Conservation (phyloP, 2,113 vertebrate genomes). For the Barnardius zonarius region DNA sequence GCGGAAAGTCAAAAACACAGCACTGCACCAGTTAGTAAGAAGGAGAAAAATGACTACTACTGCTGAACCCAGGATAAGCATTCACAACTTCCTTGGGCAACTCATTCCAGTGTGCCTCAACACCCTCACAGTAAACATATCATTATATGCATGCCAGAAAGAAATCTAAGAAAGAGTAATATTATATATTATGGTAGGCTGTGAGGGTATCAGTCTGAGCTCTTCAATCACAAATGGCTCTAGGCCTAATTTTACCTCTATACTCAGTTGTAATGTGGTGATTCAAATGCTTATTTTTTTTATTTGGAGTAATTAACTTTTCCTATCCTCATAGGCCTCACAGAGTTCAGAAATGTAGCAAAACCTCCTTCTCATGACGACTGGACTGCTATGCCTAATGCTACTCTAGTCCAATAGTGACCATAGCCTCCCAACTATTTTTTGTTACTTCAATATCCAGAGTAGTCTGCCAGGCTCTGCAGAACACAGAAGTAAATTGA, state of each 20-base stretch:
- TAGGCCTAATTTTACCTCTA: background rate
- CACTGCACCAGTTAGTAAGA: too few relatives aligned
- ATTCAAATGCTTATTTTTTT: background rate
- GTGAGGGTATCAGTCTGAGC: background rate
- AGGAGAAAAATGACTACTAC: too few relatives aligned
- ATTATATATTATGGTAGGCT: background rate
- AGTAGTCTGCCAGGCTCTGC: background rate
- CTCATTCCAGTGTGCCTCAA: too few relatives aligned
- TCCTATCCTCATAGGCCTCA: background rate
- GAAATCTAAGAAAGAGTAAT: background rate
- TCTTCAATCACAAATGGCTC: background rate
- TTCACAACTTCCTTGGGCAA: too few relatives aligned
- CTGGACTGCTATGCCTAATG: background rate
- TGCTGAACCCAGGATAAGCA: too few relatives aligned
- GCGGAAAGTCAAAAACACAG: too few relatives aligned
- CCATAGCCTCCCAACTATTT: background rate
- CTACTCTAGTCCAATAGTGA: background rate
- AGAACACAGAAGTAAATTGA: background rate
- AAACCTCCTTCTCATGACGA: background rate
- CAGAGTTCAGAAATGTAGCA: background rate
- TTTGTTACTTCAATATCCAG: background rate
- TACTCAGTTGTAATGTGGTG: background rate
- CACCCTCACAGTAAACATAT: background rate
- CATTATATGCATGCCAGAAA: background rate
- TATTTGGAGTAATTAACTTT: background rate